These are phyloP conservation scores for Danaus chrysippus DNA, from an alignment of 2,888 invertebrate species.

Conservation along the genomic window DNA sequence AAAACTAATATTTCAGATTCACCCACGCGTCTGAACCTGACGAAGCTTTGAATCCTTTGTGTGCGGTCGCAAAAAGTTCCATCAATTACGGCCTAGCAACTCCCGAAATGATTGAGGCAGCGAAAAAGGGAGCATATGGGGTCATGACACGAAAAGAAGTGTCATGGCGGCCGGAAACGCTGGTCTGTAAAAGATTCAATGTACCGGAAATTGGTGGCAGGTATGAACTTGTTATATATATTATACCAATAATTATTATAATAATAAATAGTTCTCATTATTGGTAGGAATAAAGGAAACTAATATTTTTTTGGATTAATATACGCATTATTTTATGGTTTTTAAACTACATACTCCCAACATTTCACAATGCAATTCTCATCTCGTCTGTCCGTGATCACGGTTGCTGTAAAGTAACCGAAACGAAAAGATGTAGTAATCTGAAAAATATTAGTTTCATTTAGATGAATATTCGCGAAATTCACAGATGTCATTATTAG, in stretches of 20 bases:
- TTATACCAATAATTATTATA: not conserved
- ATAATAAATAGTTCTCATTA: too few relatives aligned
- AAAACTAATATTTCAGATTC: slow-evolving; percentile 46
- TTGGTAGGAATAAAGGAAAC: too few relatives aligned
- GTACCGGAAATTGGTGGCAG: slow-evolving; percentile 88
- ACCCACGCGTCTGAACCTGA: slow-evolving; percentile 67
- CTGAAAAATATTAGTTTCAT: too few relatives aligned
- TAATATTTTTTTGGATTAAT: too few relatives aligned
- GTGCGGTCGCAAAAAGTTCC: slow-evolving; percentile 54
- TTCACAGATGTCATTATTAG: too few relatives aligned
- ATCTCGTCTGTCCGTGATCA: too few relatives aligned
- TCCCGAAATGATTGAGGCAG: slow-evolving; percentile 81
- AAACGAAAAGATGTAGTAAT: too few relatives aligned
- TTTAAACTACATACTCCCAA: too few relatives aligned
- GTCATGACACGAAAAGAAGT: slow-evolving; percentile 82
- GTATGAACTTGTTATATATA: slow-evolving; percentile 35
- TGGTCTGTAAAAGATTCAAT: slow-evolving; percentile 95
- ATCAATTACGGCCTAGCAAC: slow-evolving; percentile 64
- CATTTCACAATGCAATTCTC: too few relatives aligned
- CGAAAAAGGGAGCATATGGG: slow-evolving; percentile 87
- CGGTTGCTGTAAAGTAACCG: too few relatives aligned
- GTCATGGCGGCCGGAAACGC: slow-evolving; percentile 90
- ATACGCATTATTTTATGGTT: too few relatives aligned
- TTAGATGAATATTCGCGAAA: too few relatives aligned
- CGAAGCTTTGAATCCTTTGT: slow-evolving; percentile 57